These are phyloP conservation scores for Gavialis gangeticus DNA, from an alignment of 2,113 vertebrate genomes.

Conservation along the genomic window DNA sequence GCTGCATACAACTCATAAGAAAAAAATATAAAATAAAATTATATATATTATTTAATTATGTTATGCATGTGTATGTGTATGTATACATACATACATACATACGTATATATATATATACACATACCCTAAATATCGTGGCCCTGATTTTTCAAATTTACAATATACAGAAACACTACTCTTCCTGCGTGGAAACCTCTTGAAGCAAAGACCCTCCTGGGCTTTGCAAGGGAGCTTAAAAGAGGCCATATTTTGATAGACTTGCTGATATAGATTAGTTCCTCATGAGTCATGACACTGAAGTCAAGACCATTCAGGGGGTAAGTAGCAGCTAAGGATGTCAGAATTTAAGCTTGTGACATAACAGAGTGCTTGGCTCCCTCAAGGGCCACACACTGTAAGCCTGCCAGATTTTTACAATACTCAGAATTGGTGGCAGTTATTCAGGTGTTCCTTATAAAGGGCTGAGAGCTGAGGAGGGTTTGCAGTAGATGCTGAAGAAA, in stretches of 20 bases:
- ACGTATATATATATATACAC: too few relatives aligned
- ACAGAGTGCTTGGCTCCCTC: background rate
- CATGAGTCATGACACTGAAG: background rate
- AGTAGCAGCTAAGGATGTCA: background rate
- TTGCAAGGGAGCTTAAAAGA: background rate
- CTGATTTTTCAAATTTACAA: background rate
- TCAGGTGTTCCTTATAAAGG: background rate
- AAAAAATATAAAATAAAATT: background rate
- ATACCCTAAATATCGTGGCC: background rate
- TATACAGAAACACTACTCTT: background rate
- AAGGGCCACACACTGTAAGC: background rate
- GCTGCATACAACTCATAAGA: background rate
- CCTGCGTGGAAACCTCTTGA: background rate
- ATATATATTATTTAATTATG: too few relatives aligned
- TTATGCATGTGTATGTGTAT: too few relatives aligned
- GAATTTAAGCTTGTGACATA: background rate
- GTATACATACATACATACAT: too few relatives aligned
- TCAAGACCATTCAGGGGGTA: background rate
- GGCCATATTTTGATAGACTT: background rate
- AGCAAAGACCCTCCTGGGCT: background rate
- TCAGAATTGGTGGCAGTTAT: fast-evolving
- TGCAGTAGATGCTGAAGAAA: background rate
- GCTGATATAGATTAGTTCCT: background rate
- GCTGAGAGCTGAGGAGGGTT: background rate
- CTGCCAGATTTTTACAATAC: background rate